phyloP scores from a whole-genome alignment of 2,113 vertebrate species.

The Anoplopoma fimbria region DNA sequence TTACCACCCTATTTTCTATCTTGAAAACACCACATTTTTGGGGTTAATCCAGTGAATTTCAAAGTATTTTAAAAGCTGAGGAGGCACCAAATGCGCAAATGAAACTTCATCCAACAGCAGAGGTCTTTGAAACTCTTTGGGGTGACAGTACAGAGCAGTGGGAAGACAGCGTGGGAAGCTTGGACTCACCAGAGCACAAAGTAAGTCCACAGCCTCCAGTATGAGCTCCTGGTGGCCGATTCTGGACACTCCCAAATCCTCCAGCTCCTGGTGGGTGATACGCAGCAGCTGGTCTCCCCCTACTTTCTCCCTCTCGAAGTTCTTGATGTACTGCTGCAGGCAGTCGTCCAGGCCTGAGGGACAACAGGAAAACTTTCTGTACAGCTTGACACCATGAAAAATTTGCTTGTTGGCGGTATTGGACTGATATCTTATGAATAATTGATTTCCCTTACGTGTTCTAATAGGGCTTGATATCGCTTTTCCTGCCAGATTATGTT shows the following conservation, averaged over 20 bases:
- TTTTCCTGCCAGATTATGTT: constrained; percentile 32
- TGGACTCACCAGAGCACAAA: constrained; percentile 84
- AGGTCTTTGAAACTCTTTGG: constrained; percentile 12
- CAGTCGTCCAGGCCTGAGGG: constrained; percentile 85
- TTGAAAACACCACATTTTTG: neutral
- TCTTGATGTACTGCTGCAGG: constrained; percentile 87
- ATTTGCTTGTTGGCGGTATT: neutral
- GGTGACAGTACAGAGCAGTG: constrained; percentile 22
- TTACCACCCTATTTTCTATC: neutral
- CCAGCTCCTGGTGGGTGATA: constrained; percentile 87
- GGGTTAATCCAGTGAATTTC: constrained; percentile 3
- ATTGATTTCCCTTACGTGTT: constrained; percentile 34
- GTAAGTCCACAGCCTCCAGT: constrained; percentile 85
- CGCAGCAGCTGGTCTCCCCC: constrained; percentile 85
- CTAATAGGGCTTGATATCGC: neutral
- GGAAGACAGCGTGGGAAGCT: constrained; percentile 42
- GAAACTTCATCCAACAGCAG: constrained; percentile 27
- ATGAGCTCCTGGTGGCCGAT: constrained; percentile 87
- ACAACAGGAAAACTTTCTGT: constrained; percentile 39
- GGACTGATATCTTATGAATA: constrained; percentile 32
- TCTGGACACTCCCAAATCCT: constrained; percentile 85
- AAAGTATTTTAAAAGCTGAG: neutral
- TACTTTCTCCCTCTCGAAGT: constrained; percentile 85
- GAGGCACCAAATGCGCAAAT: constrained; percentile 18
- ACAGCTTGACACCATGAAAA: neutral